These are phyloP conservation scores for Bembecia ichneumoniformis DNA, from an alignment of 2,888 invertebrate genomes.

Conservation along the genomic window DNA sequence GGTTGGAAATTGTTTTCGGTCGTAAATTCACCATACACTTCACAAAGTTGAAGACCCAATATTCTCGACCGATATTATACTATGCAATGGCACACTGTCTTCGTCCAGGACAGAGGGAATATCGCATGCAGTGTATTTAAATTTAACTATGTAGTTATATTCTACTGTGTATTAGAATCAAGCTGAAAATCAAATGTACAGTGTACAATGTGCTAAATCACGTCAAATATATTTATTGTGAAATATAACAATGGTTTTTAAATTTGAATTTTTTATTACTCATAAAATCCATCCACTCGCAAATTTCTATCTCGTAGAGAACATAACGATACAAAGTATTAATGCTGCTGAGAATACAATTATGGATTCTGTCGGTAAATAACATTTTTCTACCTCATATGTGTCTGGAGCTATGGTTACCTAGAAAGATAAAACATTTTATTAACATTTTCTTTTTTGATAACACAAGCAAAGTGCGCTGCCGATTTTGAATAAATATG, in stretches of 20 bases:
- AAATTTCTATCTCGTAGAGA: slow-evolving; percentile 20
- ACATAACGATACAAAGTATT: slow-evolving; percentile 22
- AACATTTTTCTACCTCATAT: slow-evolving; percentile 46
- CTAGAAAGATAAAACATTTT: slow-evolving; percentile 23
- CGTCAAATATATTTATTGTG: slow-evolving; percentile 70
- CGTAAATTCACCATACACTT: no score
- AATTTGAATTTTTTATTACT: slow-evolving; percentile 1
- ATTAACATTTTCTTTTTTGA: no score
- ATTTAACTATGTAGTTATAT: slow-evolving; percentile 12
- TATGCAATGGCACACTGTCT: no score
- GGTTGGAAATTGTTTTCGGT: no score
- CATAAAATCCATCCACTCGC: slow-evolving; percentile 17
- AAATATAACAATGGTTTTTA: slow-evolving; percentile 8
- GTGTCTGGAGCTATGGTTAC: slow-evolving; percentile 36
- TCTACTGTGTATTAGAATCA: slow-evolving; percentile 18
- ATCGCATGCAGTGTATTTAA: no score
- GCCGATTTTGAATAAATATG: no score
- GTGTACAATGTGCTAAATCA: slow-evolving; percentile 68
- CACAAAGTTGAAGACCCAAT: no score
- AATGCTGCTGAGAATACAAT: slow-evolving; percentile 35
- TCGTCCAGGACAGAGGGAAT: no score
- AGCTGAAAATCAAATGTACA: slow-evolving; percentile 24
- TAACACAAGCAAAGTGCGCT: no score
- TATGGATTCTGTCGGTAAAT: slow-evolving; percentile 43
- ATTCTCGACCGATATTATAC: no score